Base-by-base conservation (phyloP, 2,797 vertebrate species). In the Acanthurus lineatus region DNA sequence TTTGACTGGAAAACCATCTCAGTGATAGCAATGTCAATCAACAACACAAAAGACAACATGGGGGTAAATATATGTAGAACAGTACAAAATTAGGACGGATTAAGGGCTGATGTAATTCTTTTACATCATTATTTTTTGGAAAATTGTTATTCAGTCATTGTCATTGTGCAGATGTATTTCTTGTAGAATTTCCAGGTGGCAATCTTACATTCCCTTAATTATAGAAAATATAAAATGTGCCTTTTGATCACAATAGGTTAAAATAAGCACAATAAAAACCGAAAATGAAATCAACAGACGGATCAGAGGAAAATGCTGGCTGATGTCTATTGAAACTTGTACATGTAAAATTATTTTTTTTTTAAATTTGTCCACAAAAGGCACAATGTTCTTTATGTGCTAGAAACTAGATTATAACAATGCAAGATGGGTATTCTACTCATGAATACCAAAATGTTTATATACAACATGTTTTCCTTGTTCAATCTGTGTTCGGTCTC, bases 51-150 rank as follows among this genome's bases (percentile, higher is more conserved):
- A 49, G 28, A 82, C 28, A 49, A 75, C 11, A 83, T 62, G n/a
- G 51, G 22, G 45, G 17, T 28, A 77, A 51, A 83, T 78, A 83
- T 35, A 75, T 22, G 79, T 9, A 25, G 12, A 76, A 49, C 2
- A 62, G 47, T 67, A 77, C 10, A 74, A 81, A 87, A 35, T 52
- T 25, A 52, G 76, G 82, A 88, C 69, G 1, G 84, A 66, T 28
- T 52, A 28, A 47, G 25, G 0, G 10, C 25, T 61, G 1, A 54
- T 28, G 44, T 65, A 45, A 69, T 51, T 1, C 5, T 40, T 68
- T 54, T 38, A 77, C 52, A 63, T 73, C 48, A 69, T 44, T 28
- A 38, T 32, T 3, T 32, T 28, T 12, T 51, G 6, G 11, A 62
- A 56, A 12, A 64, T 61, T 42, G 9, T 52, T 54, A 32, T 71